Evolutionary conservation across 2,113 vertebrate species (phyloP), one percentile per base, ranked within the genome.

Genomic region (Hypanus sabinus): DNA sequence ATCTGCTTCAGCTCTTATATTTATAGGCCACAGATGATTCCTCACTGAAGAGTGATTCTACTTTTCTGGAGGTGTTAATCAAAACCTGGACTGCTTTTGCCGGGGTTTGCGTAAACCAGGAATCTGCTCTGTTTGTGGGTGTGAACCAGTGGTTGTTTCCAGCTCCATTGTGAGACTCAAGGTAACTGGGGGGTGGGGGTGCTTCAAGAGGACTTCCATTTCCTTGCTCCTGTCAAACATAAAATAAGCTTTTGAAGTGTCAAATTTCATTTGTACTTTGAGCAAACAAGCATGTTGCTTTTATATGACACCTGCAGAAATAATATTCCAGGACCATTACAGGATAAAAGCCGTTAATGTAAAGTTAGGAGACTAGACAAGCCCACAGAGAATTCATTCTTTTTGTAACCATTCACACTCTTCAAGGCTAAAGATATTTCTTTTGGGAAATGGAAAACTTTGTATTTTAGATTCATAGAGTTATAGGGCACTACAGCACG

Each of bases 241-340:
- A 65, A 68, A n/a, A 20, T 68, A 65, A 65, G 60, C 60, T 90
- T 65, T 68, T 68, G 60, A 68, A 68, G 85, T 68, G 60, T 90
- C 14, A n/a, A 68, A 33, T 90, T 90, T 90, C 85, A 62, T 90
- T 90, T 65, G 85, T n/a, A 90, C 57, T 90, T 90, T 90, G 60
- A 90, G 65, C 60, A 90, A 90, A 68, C 33, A 65, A 9, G 60
- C 60, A 7, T 62, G 33, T 68, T 90, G 85, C 60, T 90, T 90
- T 90, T 12, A 90, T 68, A 90, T 20, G 60, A 90, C 85, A 90
- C 60, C 85, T 90, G 85, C 30, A 90, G 85, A 65, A 68, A 65
- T 68, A 90, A 68, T 90, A 65, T 65, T 90, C 85, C 33, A 12
- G 85, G 62, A 9, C 60, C 5, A 1, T 33, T 65, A 65, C 85